Conservation (phyloP, 2,797 vertebrate species). For the Okamejei kenojei region DNA sequence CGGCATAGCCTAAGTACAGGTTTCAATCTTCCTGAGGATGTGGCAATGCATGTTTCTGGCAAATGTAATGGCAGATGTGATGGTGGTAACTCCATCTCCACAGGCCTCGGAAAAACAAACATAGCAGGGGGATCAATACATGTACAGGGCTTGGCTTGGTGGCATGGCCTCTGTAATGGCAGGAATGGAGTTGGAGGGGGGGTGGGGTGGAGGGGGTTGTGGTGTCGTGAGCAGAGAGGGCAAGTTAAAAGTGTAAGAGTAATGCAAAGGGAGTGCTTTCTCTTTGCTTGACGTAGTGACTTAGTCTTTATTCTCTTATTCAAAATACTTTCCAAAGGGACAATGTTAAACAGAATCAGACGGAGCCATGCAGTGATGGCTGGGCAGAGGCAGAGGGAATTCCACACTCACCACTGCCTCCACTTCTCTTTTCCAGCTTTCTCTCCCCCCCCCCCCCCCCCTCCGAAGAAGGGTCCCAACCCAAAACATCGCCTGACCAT, state of each 20-base stretch:
- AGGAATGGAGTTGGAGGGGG: background rate
- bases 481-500: too few relatives aligned
- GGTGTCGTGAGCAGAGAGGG: background rate
- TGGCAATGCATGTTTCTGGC: background rate
- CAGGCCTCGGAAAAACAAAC: background rate
- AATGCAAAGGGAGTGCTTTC: background rate
- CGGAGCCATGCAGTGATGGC: background rate
- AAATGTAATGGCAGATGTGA: background rate
- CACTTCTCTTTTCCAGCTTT: too few relatives aligned
- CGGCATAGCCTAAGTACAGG: background rate
- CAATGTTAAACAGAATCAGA: too few relatives aligned
- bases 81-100: background rate
- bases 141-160: background rate
- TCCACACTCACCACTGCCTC: background rate
- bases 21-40: background rate
- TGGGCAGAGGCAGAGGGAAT: background rate
- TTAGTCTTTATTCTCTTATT: too few relatives aligned
- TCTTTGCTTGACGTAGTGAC: too few relatives aligned
- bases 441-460: too few relatives aligned
- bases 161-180: background rate
- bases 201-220: background rate
- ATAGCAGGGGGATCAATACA: background rate
- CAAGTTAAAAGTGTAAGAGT: background rate
- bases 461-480: too few relatives aligned
- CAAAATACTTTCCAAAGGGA: too few relatives aligned